Conservation (phyloP, 2,113 vertebrate genomes). For the Cnemophilus loriae region DNA sequence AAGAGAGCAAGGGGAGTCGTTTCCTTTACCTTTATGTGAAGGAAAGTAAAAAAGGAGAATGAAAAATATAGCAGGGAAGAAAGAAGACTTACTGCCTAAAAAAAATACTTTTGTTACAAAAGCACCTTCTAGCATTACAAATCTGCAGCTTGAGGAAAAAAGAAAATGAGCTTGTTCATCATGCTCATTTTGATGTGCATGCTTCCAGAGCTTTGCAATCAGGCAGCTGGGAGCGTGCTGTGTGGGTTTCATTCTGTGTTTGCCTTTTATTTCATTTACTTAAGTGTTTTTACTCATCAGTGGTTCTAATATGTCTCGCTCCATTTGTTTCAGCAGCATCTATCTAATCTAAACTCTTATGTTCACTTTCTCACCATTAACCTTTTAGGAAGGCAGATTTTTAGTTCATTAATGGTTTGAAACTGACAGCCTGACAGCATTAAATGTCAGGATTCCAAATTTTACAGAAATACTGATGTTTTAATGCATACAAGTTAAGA, state of each 20-base stretch:
- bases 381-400: conserved; percentile 17
- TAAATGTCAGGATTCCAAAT: not conserved
- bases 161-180: not conserved
- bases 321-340: conserved; percentile 51
- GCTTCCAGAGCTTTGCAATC: not conserved
- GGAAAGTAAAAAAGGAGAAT: not conserved
- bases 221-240: not conserved
- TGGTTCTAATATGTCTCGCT: conserved; percentile 44
- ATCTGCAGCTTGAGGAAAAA: not conserved
- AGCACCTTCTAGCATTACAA: not conserved
- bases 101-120: not conserved
- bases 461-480: not conserved
- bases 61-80: not conserved
- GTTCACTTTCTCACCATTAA: conserved; percentile 21
- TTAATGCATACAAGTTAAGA: not conserved
- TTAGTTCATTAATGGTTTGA: conserved; percentile 15
- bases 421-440: not conserved
- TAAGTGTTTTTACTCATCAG: conserved; percentile 45
- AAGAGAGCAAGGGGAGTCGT: not conserved
- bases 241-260: conserved; percentile 4
- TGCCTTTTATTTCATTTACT: conserved; percentile 26
- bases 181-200: not conserved
- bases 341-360: conserved; percentile 18
- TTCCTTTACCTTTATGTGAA: not conserved
- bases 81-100: not conserved